Evolutionary conservation across 1,140 invertebrate species (phyloP).

Genomic region (Prorops nasuta): DNA sequence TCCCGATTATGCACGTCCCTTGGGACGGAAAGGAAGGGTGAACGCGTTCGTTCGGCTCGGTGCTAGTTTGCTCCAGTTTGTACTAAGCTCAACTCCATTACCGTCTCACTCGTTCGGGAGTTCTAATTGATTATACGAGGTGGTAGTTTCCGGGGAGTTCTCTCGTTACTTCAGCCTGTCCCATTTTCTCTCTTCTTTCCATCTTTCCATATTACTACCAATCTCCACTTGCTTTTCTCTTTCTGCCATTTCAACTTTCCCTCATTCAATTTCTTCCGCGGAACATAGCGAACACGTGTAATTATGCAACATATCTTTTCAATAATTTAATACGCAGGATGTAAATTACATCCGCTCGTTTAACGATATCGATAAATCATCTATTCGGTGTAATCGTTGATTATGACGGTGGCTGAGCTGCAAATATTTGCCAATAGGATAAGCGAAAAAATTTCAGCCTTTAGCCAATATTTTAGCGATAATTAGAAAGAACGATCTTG

Average conservation of each 20-base stretch:
- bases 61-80: slow-evolving; percentile 44
- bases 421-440: too few species aligned
- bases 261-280: slow-evolving; percentile 7
- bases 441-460: too few species aligned
- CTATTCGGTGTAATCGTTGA: too few species aligned
- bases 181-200: slow-evolving; percentile 20
- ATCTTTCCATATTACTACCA: slow-evolving; percentile 22
- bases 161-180: slow-evolving; percentile 33
- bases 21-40: slow-evolving; percentile 1
- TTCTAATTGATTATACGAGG: slow-evolving; percentile 48
- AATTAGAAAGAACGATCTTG: too few species aligned
- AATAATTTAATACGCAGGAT: too few species aligned
- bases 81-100: slow-evolving; percentile 43
- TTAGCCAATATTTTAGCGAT: too few species aligned
- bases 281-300: not conserved
- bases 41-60: slow-evolving; percentile 20
- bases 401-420: too few species aligned
- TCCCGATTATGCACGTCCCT: too few species aligned
- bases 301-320: too few species aligned
- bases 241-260: not conserved
- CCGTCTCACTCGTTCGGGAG: slow-evolving; percentile 39
- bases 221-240: slow-evolving; percentile 10
- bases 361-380: too few species aligned
- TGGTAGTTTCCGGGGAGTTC: slow-evolving; percentile 35
- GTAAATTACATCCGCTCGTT: too few species aligned